A percentile compares a stretch with the other conserved stretches of the same genome.
phyloP scores from a whole-genome alignment of 2,888 invertebrate genomes.

The Ptychoptera contaminata region DNA sequence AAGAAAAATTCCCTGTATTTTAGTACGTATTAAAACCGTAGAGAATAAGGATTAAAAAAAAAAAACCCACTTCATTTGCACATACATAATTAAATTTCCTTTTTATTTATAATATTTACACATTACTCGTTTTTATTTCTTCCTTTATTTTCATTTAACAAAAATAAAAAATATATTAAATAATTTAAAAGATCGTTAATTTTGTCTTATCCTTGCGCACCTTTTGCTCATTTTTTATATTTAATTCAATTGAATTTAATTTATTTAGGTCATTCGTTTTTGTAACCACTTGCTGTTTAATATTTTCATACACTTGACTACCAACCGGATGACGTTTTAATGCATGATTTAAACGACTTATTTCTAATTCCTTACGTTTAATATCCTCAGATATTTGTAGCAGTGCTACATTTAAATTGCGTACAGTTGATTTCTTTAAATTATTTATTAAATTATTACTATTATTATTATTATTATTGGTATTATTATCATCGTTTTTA shows the following conservation, averaged over 20 bases:
- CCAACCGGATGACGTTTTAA: conserved; percentile 44
- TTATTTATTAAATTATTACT: conserved; percentile 15
- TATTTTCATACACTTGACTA: conserved; percentile 42
- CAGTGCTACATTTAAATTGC: conserved; percentile 55
- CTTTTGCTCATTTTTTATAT: conserved; percentile 51
- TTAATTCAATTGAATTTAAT: conserved; percentile 43
- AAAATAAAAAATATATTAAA: too few relatives aligned
- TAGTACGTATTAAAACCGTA: too few relatives aligned
- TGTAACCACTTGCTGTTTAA: conserved; percentile 41
- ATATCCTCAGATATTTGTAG: conserved; percentile 58
- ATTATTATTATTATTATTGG: too few relatives aligned
- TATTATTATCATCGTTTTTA: conserved; percentile 5
- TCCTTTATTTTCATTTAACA: too few relatives aligned
- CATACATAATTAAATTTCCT: too few relatives aligned
- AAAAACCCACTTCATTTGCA: too few relatives aligned
- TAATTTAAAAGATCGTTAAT: conserved; percentile 52
- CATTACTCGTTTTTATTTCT: too few relatives aligned
- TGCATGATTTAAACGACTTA: conserved; percentile 46
- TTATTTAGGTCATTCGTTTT: conserved; percentile 43
- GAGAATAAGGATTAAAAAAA: too few relatives aligned
- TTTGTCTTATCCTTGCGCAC: conserved; percentile 57
- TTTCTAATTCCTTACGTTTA: conserved; percentile 47
- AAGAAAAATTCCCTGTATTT: too few relatives aligned
- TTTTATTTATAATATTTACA: too few relatives aligned
- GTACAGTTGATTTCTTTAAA: conserved; percentile 39